Percentiles rank a stretch among this genome's conserved stretches.
These are phyloP conservation scores for Coregonus sp. DNA, from an alignment of 2,797 vertebrate species.

Conservation along the genomic window DNA sequence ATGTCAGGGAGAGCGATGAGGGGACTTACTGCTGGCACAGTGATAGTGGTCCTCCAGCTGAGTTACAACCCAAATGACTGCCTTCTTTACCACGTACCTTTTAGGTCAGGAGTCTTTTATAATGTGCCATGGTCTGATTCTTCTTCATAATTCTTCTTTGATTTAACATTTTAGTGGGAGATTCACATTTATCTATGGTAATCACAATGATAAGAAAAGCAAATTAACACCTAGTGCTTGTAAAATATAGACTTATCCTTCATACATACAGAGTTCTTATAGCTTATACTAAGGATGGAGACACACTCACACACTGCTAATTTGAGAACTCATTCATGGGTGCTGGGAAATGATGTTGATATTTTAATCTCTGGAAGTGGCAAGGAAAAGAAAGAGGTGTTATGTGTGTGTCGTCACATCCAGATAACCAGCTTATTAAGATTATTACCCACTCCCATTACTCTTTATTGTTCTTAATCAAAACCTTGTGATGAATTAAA, in stretches of 20 bases:
- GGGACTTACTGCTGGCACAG: not conserved
- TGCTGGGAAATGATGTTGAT: slow-evolving; percentile 32
- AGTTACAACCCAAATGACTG: not conserved
- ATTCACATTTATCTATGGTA: not conserved
- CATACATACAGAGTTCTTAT: not conserved
- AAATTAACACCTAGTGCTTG: not conserved
- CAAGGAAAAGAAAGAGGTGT: not conserved
- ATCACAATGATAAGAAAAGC: not conserved
- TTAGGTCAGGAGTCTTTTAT: not conserved
- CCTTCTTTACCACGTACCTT: too few relatives aligned
- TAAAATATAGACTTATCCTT: too few relatives aligned
- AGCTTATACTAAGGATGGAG: not conserved
- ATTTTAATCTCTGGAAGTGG: slow-evolving; percentile 26
- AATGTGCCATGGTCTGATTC: not conserved
- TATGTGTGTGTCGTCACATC: slow-evolving; percentile 34
- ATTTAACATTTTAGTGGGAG: not conserved
- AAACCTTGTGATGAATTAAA: slow-evolving; percentile 66
- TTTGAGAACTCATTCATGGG: slow-evolving; percentile 46
- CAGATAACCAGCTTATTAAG: slow-evolving; percentile 64
- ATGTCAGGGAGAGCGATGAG: slow-evolving; percentile 7
- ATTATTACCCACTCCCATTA: slow-evolving; percentile 56
- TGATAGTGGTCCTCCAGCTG: not conserved
- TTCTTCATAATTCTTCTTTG: not conserved
- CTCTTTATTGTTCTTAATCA: slow-evolving; percentile 66
- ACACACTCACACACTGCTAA: slow-evolving; percentile 32